A percentile compares a stretch with the other conserved stretches of the same genome.
Conservation (phyloP, 2,888 invertebrate genomes). For the Megaustenia siamemsis region DNA sequence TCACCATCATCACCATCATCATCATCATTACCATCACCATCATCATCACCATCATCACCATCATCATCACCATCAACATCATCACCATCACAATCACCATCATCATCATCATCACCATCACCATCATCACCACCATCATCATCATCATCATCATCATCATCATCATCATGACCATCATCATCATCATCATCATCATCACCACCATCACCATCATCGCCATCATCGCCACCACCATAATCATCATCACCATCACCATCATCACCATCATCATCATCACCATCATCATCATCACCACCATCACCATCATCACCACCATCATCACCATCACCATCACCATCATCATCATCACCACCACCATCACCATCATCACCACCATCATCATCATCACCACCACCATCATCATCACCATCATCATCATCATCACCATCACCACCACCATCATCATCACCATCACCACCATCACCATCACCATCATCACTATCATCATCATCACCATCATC, state of each 20-base stretch:
- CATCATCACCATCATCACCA: slow-evolving; percentile 9
- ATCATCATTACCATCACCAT: slow-evolving; percentile 24
- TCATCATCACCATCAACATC: slow-evolving; percentile 20
- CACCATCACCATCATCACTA: slow-evolving; percentile 27
- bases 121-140: slow-evolving; percentile 5
- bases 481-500: no score
- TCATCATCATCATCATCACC: neutral
- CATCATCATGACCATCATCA: no score
- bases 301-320: slow-evolving; percentile 6
- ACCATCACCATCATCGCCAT: neutral
- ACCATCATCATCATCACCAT: neutral
- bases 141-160: slow-evolving; percentile 11
- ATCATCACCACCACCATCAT: no score
- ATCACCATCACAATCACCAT: no score
- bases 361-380: neutral
- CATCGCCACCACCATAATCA: no score
- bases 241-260: no score
- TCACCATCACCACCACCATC: no score
- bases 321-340: neutral
- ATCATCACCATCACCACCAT: slow-evolving; percentile 26
- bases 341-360: neutral
- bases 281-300: neutral
- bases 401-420: no score
- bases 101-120: slow-evolving; percentile 10
- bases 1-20: slow-evolving; percentile 15